Conservation (phyloP, 1,140 invertebrate species). For the Lysiphlebus fabarum region DNA sequence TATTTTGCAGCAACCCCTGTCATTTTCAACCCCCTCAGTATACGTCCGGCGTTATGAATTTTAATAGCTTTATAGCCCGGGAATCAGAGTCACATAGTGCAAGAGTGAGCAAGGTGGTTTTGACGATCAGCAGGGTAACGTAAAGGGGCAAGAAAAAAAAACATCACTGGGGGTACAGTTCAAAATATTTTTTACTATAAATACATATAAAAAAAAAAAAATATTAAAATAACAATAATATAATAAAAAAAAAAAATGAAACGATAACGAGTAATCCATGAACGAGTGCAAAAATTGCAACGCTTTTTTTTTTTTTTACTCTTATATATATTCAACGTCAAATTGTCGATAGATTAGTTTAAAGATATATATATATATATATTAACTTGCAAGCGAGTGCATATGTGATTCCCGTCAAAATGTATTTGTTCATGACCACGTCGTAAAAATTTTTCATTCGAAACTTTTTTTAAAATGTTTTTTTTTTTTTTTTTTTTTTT, state of each 20-base stretch:
- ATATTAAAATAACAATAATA: too few species aligned
- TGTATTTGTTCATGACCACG: conserved; percentile 7
- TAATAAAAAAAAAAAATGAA: too few species aligned
- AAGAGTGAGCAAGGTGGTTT: neutral
- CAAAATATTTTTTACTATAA: conserved; percentile 13
- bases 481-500: too few species aligned
- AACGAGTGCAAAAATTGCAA: conserved; percentile 46
- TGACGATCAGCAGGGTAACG: conserved; percentile 2
- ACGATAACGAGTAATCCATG: conserved; percentile 20
- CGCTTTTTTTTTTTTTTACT: conserved; percentile 40
- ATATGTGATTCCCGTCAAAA: conserved; percentile 1
- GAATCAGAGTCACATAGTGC: conserved; percentile 31
- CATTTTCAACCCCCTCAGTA: conserved; percentile 33
- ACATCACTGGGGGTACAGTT: conserved; percentile 7
- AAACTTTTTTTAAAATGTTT: too few species aligned
- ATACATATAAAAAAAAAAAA: too few species aligned
- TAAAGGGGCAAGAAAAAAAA: conserved; percentile 21
- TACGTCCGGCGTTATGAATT: conserved; percentile 57
- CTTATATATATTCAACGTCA: conserved; percentile 33
- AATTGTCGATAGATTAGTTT: conserved; percentile 56
- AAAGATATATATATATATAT: conserved; percentile 39
- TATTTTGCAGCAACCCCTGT: conserved; percentile 42
- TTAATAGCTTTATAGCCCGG: conserved; percentile 54
- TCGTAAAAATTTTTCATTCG: conserved; percentile 7
- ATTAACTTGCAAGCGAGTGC: neutral